Conservation (phyloP, 2,113 vertebrate species). For the Bujurquina vittata region DNA sequence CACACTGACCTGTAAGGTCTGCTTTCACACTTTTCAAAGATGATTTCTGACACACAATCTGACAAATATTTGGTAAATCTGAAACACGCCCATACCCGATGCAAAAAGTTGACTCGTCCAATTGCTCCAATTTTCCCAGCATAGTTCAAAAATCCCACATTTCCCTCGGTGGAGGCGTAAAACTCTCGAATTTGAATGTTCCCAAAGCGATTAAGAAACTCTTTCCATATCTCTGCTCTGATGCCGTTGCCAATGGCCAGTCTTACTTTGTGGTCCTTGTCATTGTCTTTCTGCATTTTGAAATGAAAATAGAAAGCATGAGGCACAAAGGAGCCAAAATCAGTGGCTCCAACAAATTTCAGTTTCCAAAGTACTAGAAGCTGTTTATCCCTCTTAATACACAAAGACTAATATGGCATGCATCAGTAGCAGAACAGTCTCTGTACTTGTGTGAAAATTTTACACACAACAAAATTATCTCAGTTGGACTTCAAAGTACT, state of each 20-base stretch:
- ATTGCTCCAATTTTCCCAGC: slow-evolving; percentile 85
- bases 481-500: not conserved
- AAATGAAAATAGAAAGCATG: not conserved
- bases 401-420: not conserved
- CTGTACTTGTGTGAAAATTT: not conserved
- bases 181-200: slow-evolving; percentile 85
- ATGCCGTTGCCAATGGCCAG: slow-evolving; percentile 88
- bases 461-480: not conserved
- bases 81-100: slow-evolving; percentile 70
- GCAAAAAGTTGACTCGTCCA: slow-evolving; percentile 82
- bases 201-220: slow-evolving; percentile 87
- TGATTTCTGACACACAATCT: not conserved
- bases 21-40: not conserved
- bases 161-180: slow-evolving; percentile 90
- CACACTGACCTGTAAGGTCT: not conserved
- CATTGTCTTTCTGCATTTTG: slow-evolving; percentile 80
- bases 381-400: not conserved
- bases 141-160: slow-evolving; percentile 88
- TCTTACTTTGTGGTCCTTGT: slow-evolving; percentile 85
- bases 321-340: not conserved
- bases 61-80: not conserved
- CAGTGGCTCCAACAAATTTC: not conserved
- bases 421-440: not conserved
- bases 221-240: slow-evolving; percentile 86
- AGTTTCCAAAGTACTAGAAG: not conserved